Base-by-base conservation (phyloP, 2,888 invertebrate genomes). In the Chelonus formosanus region DNA sequence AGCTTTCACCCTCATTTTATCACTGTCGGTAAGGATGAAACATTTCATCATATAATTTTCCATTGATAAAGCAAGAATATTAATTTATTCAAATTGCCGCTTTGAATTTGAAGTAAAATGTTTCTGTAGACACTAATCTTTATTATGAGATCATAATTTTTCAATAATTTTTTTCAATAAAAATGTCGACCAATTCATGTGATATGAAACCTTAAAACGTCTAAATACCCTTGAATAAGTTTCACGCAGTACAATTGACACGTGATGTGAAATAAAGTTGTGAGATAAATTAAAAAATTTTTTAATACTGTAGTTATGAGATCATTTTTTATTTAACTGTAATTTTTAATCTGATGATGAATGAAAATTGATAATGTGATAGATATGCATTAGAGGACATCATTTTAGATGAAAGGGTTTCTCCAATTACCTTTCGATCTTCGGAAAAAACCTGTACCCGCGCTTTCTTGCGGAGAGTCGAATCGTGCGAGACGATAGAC, bases 391-490 rank as follows among this genome's bases (percentile, higher is more conserved):
- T 40, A 6, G 40, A 40, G 6, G 6, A 40, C 2, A 40, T 40
- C 40, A 40, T 40, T 40, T 40, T 40, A 2, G 40, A 40, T 5
- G 6, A 6, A 40, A 40, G 40, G 6, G 40, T 40, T 40, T 40
- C 40, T 40, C 40, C 40, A 40, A 76, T 82, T 82, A 82, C 82
- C 82, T 82, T 78, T 79, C 79, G 76, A 80, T 81, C 76, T 82
- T 81, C 66, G 82, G 82, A 76, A 82, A 82, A 77, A 82, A 82
- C 70, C 82, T 80, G 77, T 81, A 82, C 67, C 81, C 82, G 77
- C 82, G 81, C 75, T 82, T 82, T 82, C 80, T 81, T 77, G 81
- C 81, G 76, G 81, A 81, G 76, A 82, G 81, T 77, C 81, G 81
- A 80, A 82, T 79, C 75, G 80, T 80, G 76, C 80, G 80, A 73